Evolutionary conservation across 2,113 vertebrate species (phyloP), one percentile per base, ranked within the genome.

Genomic region (Microtus ochrogaster): DNA sequence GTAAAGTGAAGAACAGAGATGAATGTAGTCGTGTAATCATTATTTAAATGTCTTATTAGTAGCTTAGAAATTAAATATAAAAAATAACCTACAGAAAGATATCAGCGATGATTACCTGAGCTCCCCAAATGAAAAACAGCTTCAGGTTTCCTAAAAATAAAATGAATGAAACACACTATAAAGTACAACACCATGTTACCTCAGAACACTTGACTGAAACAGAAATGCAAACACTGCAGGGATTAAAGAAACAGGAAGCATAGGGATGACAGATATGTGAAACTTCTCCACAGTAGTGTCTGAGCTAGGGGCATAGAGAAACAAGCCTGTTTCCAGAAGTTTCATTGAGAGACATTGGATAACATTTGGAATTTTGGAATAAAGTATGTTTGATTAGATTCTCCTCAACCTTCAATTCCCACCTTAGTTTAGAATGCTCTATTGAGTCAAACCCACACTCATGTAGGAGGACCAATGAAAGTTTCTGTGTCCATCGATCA

Each of bases 391-490:
- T 85, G 44, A 66, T 33, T 47, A 66, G 5, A 11, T 47, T 85
- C 30, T 66, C 17, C 17, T 30, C 16, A 30, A 41, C 17, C 30
- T 66, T 21, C 5, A 16, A 22, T 47, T 33, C 41, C 83, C 83
- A 66, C 83, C 78, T 70, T 49, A 84, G 70, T 58, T 84, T 90
- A 47, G 73, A 91, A 81, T 91, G 92, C 14, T 74, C 82, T 81
- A 81, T 33, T 93, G 55, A 72, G 49, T 22, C 68, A 72, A 89
- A 89, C 22, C 66, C 28, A 91, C 63, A 30, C 58, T 91, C 77
- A 22, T 16, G 21, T 61, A 58, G 21, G 36, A 87, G 6, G 36
- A 82, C 12, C 87, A 93, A 44, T 83, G 66, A 95, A 92, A 87
- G 22, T 58, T 72, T 63, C 52, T 72, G 22, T n/a, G 89, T 19